Base-by-base conservation (phyloP, 1,140 invertebrate genomes). In the Chrysoperla carnea region DNA sequence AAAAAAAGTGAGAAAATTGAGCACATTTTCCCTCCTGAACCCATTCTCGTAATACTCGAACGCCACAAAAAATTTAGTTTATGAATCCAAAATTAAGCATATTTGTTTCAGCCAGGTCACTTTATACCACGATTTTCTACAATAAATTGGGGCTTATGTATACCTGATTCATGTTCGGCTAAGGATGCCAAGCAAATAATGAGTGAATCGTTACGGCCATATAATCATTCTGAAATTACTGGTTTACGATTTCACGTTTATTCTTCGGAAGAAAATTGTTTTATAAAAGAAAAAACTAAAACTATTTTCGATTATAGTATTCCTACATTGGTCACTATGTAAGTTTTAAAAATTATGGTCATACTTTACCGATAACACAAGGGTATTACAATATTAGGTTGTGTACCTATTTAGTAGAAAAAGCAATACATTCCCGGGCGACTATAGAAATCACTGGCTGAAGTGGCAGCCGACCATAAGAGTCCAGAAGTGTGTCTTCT, bases 41-140 rank as follows among this genome's bases (percentile, higher is more conserved):
- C 5, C 17, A 23, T 5, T 5, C 5, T 3, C 5, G 17, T 3
- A 23, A 23, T 23, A 23, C 17, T 3, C 5, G 17, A 23, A 23
- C 17, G 17, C 17, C 5, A 23, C 5, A 23, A 5, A 5, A 23
- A 23, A 3, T 23, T 23, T 23, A 3, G 17, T 23, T n/a, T n/a
- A n/a, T 23, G 17, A 23, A 23, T 23, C 5, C 17, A 23, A 23
- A 23, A 23, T 23, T 23, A 23, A 23, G 17, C 5, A 23, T 33
- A 33, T 33, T 12, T 11, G n/a, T 33, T 33, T 36, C 56, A 79
- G 76, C 69, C 75, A 48, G 71, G 70, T 56, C 75, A 81, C 60
- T 76, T 78, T 57, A 63, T 76, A 54, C 76, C 77, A 42, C 69
- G 69, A 52, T 78, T 77, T 54, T 74, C 73, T 7, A 72, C 75